Evolutionary conservation across 2,113 vertebrate species (phyloP), one percentile per base, ranked within the genome.

Genomic region (Heterochromis multidens): DNA sequence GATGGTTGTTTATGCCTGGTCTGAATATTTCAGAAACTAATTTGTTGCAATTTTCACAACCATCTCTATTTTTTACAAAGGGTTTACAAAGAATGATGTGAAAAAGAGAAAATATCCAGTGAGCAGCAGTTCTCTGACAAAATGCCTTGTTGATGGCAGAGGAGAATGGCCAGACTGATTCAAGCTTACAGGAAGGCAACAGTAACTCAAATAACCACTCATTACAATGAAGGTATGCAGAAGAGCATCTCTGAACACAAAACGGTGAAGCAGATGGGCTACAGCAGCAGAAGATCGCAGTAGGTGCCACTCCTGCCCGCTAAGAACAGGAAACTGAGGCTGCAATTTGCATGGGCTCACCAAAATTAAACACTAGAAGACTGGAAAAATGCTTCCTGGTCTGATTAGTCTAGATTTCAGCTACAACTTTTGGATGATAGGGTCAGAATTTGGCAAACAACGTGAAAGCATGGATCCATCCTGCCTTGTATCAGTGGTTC

Each of bases 241-340:
- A 65, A 40, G 1, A 40, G 40, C 62, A 65, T n/a, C 62, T 40
- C 35, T 65, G 35, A 40, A 65, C 23, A 65, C 40, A 40, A 40
- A 40, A 65, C 0, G 0, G 62, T 40, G n/a, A 40, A 25, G n/a
- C n/a, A n/a, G n/a, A n/a, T n/a, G n/a, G n/a, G n/a, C n/a, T n/a
- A n/a, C 8, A 70, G 37, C 63, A 67, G 23, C 37, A 46, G 13
- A 43, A 43, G 63, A 70, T 70, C n/a, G 17, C 12, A 4, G 13
- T 25, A 43, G 33, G n/a, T 27, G 3, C 5, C 14, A 43, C 7
- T 46, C n/a, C 23, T 46, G 37, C 37, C n/a, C 17, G 14, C 23
- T 43, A 17, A 27, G 14, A 0, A 6, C 7, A 46, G 37, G 0
- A 67, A 43, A 67, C 7, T 35, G 33, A 35, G 0, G n/a, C 43